Evolutionary conservation across 2,888 invertebrate species (phyloP).

Genomic region (Oxytorus armatus): DNA sequence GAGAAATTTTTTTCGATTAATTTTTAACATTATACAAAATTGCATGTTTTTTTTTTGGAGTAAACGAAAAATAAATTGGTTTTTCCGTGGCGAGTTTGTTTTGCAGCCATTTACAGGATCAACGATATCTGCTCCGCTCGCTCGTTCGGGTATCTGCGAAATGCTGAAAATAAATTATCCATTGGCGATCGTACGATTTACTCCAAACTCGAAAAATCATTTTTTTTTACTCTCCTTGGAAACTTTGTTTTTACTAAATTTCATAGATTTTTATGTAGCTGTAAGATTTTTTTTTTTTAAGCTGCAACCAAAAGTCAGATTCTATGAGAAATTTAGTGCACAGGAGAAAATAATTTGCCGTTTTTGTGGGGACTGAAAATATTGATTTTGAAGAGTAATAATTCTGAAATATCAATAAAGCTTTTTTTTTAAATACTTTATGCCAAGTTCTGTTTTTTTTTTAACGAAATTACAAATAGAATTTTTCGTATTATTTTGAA

Average conservation of each 20-base stretch:
- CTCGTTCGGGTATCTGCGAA: slow-evolving; percentile 34
- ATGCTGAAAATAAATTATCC: slow-evolving; percentile 41
- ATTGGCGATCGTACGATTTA: slow-evolving; percentile 19
- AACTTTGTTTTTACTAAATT: not conserved
- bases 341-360: too few species aligned
- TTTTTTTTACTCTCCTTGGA: not conserved
- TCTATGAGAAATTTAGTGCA: too few species aligned
- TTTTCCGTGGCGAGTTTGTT: not conserved
- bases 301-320: too few species aligned
- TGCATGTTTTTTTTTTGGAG: slow-evolving; percentile 2
- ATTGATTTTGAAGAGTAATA: too few species aligned
- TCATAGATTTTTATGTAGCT: not conserved
- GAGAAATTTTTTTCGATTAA: slow-evolving; percentile 66
- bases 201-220: slow-evolving; percentile 10
- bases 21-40: slow-evolving; percentile 26
- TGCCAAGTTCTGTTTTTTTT: too few species aligned
- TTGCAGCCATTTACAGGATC: not conserved
- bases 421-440: too few species aligned
- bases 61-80: not conserved
- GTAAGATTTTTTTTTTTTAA: too few species aligned
- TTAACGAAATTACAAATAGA: too few species aligned
- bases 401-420: too few species aligned
- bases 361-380: too few species aligned
- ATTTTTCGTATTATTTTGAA: too few species aligned
- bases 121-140: slow-evolving; percentile 32